Conservation (phyloP, 35 echinoderm and acorn worm species). For the Stichopus chloronotus region DNA sequence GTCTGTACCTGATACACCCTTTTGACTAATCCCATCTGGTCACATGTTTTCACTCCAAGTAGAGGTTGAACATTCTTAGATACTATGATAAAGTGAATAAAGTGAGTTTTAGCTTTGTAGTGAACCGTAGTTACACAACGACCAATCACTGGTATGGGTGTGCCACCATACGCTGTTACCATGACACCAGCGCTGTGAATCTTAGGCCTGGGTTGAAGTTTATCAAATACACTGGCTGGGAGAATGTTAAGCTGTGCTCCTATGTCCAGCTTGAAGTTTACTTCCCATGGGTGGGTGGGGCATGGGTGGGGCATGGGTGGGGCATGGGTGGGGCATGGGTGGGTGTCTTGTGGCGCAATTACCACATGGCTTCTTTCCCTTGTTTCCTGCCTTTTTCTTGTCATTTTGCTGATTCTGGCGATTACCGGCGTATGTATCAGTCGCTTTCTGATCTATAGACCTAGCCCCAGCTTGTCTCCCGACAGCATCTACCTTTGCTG, state of each 20-base stretch:
- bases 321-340: not conserved
- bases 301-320: not conserved
- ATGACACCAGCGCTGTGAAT: not conserved
- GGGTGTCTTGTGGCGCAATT: slow-evolving; percentile 17
- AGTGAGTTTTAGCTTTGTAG: slow-evolving; percentile 19
- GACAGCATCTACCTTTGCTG: not conserved
- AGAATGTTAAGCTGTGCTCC: slow-evolving; percentile 73
- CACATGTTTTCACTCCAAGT: slow-evolving; percentile 66
- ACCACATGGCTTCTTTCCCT: slow-evolving; percentile 12
- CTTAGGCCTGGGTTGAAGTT: slow-evolving; percentile 35
- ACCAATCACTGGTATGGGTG: slow-evolving; percentile 48
- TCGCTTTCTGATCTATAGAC: not conserved
- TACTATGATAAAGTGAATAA: slow-evolving; percentile 52
- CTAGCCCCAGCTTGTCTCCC: not conserved
- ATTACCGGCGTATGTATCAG: not conserved
- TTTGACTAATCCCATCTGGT: slow-evolving; percentile 53
- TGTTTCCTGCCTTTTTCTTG: not conserved
- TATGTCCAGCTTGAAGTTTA: slow-evolving; percentile 63
- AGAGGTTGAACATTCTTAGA: slow-evolving; percentile 64
- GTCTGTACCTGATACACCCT: slow-evolving; percentile 24
- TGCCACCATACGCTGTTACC: slow-evolving; percentile 56
- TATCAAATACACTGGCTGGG: slow-evolving; percentile 42
- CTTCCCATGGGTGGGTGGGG: not conserved
- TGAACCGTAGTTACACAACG: slow-evolving; percentile 28
- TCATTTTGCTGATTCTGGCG: not conserved